Percentiles rank a stretch among this genome's conserved stretches.
phyloP scores from a whole-genome alignment of 2,113 vertebrate genomes.

The Diadophis punctatus region DNA sequence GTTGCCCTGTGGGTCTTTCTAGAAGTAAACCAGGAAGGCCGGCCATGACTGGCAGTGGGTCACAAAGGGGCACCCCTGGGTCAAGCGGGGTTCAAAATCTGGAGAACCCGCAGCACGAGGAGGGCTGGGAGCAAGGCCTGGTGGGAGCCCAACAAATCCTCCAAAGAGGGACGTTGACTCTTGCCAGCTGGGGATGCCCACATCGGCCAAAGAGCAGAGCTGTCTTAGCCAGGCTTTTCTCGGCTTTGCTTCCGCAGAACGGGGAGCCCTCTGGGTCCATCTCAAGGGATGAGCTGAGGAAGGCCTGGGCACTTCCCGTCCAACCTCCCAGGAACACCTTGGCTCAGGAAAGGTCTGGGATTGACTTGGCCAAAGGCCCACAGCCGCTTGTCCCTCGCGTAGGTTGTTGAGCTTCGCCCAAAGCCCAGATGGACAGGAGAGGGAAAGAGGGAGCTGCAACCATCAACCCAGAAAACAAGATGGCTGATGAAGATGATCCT shows the following conservation, averaged over 20 bases:
- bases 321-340: too few relatives aligned
- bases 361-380: background rate
- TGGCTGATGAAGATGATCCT: slow-evolving; percentile 39
- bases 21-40: background rate
- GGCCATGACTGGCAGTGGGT: too few relatives aligned
- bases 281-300: background rate
- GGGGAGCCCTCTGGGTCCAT: background rate
- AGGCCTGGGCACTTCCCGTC: too few relatives aligned
- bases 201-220: background rate
- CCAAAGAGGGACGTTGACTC: background rate
- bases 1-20: background rate
- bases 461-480: background rate
- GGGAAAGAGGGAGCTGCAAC: background rate
- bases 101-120: background rate
- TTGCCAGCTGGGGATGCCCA: background rate
- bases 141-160: background rate
- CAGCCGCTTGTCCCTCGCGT: background rate
- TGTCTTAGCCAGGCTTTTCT: background rate
- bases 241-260: background rate
- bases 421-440: background rate
- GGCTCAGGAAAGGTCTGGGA: too few relatives aligned
- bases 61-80: background rate
- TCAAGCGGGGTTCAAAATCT: background rate
- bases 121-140: background rate
- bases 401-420: too few relatives aligned